phyloP scores from a whole-genome alignment of 2,113 vertebrate genomes.

The Apodemus speciosus region DNA sequence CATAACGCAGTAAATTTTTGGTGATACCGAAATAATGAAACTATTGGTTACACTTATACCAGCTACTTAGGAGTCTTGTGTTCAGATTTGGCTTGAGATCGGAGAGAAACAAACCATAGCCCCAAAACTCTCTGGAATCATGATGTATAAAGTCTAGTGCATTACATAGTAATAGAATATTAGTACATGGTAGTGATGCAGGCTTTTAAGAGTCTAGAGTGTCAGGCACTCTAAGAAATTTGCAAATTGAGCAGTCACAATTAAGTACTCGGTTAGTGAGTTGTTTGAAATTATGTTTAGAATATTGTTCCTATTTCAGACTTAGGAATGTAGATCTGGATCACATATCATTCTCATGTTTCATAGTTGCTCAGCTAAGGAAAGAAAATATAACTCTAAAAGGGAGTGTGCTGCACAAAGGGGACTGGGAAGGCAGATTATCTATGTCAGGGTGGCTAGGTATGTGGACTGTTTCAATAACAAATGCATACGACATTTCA shows the following conservation, averaged over 20 bases:
- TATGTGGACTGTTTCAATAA: neutral
- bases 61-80: neutral
- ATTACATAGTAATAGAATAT: neutral
- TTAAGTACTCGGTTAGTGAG: neutral
- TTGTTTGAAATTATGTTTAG: neutral
- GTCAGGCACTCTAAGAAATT: neutral
- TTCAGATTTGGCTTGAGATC: neutral
- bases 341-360: neutral
- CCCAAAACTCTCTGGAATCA: neutral
- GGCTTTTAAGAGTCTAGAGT: neutral
- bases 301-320: neutral
- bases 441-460: neutral
- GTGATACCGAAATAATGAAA: neutral
- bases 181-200: too few species aligned
- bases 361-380: neutral
- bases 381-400: neutral
- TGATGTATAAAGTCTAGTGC: neutral
- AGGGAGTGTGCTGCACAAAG: neutral
- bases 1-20: neutral
- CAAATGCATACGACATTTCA: neutral
- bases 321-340: neutral
- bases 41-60: neutral
- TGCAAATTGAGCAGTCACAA: neutral
- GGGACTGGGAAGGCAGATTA: neutral
- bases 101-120: neutral